Conservation (phyloP, 2,797 vertebrate genomes). For the Catharus ustulatus region DNA sequence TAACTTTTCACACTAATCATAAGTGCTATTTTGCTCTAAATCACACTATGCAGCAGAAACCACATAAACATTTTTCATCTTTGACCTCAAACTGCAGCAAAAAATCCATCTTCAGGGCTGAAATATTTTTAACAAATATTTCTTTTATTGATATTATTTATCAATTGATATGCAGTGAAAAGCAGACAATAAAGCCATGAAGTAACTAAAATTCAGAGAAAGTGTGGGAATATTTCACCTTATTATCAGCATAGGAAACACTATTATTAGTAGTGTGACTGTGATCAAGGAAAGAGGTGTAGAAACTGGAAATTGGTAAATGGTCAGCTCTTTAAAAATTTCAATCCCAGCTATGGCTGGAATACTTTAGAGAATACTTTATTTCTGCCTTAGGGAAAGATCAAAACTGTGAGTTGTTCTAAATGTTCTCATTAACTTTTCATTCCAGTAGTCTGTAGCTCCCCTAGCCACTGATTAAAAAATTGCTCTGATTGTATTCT, state of each 20-base stretch:
- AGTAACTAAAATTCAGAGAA: neutral
- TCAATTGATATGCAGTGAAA: neutral
- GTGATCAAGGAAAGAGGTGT: rapidly evolving
- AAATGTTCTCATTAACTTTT: neutral
- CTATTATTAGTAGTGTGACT: neutral
- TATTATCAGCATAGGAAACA: neutral
- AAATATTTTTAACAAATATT: neutral
- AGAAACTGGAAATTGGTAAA: neutral
- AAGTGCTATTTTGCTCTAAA: neutral
- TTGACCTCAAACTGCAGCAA: neutral
- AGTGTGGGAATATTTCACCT: neutral
- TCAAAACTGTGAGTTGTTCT: neutral
- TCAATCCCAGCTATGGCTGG: neutral
- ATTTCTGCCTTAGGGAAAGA: neutral
- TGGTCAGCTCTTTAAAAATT: neutral
- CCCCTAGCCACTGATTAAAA: neutral
- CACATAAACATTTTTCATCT: neutral
- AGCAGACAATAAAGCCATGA: neutral
- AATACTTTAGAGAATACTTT: neutral
- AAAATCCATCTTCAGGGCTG: neutral
- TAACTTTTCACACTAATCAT: neutral
- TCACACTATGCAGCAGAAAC: neutral
- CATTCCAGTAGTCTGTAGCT: neutral
- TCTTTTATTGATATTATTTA: neutral
- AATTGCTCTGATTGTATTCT: neutral